Evolutionary conservation across 2,797 vertebrate genomes (phyloP).

Genomic region (Pterois miles): DNA sequence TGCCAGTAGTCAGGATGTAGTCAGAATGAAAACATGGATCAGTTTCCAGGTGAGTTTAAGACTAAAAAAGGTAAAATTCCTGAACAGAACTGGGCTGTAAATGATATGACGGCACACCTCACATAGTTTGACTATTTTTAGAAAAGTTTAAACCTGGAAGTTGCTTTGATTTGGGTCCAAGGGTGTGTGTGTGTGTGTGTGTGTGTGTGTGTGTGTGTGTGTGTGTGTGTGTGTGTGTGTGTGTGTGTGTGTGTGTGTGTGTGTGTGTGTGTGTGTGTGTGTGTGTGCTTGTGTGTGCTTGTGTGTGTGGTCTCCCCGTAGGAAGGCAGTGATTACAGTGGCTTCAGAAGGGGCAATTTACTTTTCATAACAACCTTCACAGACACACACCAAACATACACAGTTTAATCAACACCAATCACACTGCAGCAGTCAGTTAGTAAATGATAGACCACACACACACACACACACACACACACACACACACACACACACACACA

Average conservation of each 20-base stretch:
- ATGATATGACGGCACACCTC: background rate
- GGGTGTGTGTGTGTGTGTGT: background rate
- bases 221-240: constrained; percentile 31
- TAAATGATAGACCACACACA: constrained; percentile 71
- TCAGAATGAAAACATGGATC: background rate
- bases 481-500: constrained; percentile 32
- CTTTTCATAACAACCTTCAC: constrained; percentile 55
- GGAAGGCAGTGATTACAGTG: constrained; percentile 61
- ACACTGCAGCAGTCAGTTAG: constrained; percentile 62
- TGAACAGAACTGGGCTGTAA: constrained; percentile 8
- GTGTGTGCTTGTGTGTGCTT: background rate
- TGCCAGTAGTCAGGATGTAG: background rate
- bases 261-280: background rate
- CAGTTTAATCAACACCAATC: constrained; percentile 72
- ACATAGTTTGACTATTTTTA: constrained; percentile 62
- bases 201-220: background rate
- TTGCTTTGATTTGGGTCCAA: constrained; percentile 41
- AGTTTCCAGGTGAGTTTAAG: constrained; percentile 9
- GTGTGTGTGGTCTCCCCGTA: constrained; percentile 52
- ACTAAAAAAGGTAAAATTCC: constrained; percentile 64
- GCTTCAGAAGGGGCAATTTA: constrained; percentile 59
- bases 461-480: constrained; percentile 31
- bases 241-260: background rate
- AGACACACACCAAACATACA: constrained; percentile 7
- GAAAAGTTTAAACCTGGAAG: constrained; percentile 42